These are phyloP conservation scores for Heliothis subflexa DNA, from an alignment of 1,140 invertebrate genomes.

Conservation along the genomic window DNA sequence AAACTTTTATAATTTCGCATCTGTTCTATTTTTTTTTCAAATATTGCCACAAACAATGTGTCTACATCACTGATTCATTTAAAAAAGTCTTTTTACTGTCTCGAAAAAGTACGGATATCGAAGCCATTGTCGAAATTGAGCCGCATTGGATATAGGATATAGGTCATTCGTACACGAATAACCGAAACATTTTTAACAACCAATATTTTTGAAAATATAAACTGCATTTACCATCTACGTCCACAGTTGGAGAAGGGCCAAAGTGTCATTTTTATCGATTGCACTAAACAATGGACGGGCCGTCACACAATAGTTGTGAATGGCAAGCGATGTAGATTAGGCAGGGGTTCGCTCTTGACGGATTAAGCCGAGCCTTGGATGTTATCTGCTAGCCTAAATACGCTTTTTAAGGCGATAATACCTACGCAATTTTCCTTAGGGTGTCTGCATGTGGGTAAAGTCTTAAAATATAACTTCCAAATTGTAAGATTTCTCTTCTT, in stretches of 20 bases:
- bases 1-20: not conserved
- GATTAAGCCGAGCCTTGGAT: constrained; percentile 42
- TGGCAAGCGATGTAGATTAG: constrained; percentile 80
- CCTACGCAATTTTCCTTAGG: not conserved
- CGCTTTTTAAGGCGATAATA: constrained; percentile 28
- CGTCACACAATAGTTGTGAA: constrained; percentile 78
- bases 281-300: constrained; percentile 74
- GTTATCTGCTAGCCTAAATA: constrained; percentile 46
- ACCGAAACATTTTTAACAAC: not conserved
- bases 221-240: constrained; percentile 48
- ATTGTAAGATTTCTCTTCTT: not conserved
- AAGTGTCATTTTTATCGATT: constrained; percentile 78
- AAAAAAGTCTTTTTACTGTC: too few species aligned
- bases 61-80: not conserved
- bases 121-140: not conserved
- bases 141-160: not conserved
- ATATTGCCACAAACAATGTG: not conserved
- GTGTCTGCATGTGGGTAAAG: not conserved
- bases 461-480: not conserved
- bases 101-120: not conserved
- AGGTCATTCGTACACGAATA: not conserved
- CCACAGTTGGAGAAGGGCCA: constrained; percentile 75
- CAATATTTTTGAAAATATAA: constrained; percentile 29
- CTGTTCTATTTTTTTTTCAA: not conserved
- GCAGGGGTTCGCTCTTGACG: constrained; percentile 65